Conservation (phyloP, 2,113 vertebrate genomes). For the Speoplatyrhinus poulsoni region DNA sequence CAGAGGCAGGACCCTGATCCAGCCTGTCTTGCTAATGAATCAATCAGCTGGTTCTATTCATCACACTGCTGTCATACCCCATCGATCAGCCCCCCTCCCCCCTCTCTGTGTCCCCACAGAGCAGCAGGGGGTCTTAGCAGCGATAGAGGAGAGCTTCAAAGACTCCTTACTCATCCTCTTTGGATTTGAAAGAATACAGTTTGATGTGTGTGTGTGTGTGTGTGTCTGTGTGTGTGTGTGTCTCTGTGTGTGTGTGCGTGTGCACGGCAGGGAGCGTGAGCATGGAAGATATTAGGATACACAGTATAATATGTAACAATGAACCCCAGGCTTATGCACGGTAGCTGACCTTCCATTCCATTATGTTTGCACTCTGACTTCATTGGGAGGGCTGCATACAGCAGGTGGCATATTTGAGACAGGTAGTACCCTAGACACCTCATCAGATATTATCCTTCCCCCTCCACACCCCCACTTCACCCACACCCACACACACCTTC, state of each 20-base stretch:
- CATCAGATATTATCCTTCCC: slow-evolving; percentile 25
- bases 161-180: slow-evolving; percentile 42
- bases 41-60: slow-evolving; percentile 69
- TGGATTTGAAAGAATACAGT: neutral
- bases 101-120: slow-evolving; percentile 37
- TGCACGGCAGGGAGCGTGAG: slow-evolving; percentile 8
- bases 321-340: slow-evolving; percentile 28
- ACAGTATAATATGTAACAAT: slow-evolving; percentile 26
- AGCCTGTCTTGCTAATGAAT: slow-evolving; percentile 61
- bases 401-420: slow-evolving; percentile 27
- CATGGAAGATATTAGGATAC: slow-evolving; percentile 25
- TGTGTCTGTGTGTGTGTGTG: slow-evolving; percentile 8
- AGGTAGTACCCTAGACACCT: slow-evolving; percentile 20
- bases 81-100: slow-evolving; percentile 63
- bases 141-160: slow-evolving; percentile 53
- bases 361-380: slow-evolving; percentile 16
- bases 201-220: slow-evolving; percentile 1
- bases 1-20: slow-evolving; percentile 38
- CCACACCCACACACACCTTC: too few species aligned
- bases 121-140: slow-evolving; percentile 48
- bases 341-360: slow-evolving; percentile 40
- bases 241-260: neutral
- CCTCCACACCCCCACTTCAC: neutral
- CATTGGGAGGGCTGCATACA: slow-evolving; percentile 13
- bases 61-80: slow-evolving; percentile 66